A percentile compares a stretch with the other conserved stretches of the same genome.
These are phyloP conservation scores for Amblyjoppa proteus DNA, from an alignment of 2,888 invertebrate genomes.

Conservation along the genomic window DNA sequence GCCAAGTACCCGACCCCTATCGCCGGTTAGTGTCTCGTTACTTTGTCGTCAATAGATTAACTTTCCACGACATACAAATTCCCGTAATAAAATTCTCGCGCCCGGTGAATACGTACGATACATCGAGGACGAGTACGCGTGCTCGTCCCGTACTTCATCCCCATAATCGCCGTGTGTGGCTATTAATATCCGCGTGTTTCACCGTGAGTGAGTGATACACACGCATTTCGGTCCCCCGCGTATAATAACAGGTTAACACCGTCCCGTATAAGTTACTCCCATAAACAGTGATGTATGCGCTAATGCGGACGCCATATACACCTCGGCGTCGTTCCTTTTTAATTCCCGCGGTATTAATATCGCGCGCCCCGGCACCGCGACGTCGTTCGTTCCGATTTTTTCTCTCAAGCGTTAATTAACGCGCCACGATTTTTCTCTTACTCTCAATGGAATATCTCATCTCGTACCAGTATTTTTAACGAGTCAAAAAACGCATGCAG, in stretches of 20 bases:
- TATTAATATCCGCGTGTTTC: background rate
- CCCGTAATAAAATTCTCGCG: background rate
- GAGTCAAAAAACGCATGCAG: background rate
- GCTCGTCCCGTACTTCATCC: conserved; percentile 20
- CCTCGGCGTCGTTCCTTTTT: conserved; percentile 42
- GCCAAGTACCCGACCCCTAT: conserved; percentile 1
- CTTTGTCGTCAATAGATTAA: conserved; percentile 11
- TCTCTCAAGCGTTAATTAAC: conserved; percentile 59
- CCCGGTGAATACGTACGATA: background rate
- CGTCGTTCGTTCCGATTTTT: conserved; percentile 53
- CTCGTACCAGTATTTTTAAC: conserved; percentile 16
- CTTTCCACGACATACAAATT: background rate
- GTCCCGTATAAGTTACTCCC: conserved; percentile 71
- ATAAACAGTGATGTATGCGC: conserved; percentile 82
- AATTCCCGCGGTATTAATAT: conserved; percentile 4
- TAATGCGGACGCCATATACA: conserved; percentile 79
- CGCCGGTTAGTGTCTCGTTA: background rate
- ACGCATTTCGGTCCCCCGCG: conserved; percentile 77
- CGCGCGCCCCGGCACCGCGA: conserved; percentile 17
- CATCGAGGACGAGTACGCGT: background rate
- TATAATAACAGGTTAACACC: conserved; percentile 83
- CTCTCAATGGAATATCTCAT: conserved; percentile 20
- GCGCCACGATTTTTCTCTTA: conserved; percentile 39
- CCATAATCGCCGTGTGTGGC: background rate
- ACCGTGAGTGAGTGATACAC: conserved; percentile 78